Evolutionary conservation across 2,888 invertebrate genomes (phyloP), one percentile per base, ranked within the genome.

Genomic region (Neoascia interrupta): DNA sequence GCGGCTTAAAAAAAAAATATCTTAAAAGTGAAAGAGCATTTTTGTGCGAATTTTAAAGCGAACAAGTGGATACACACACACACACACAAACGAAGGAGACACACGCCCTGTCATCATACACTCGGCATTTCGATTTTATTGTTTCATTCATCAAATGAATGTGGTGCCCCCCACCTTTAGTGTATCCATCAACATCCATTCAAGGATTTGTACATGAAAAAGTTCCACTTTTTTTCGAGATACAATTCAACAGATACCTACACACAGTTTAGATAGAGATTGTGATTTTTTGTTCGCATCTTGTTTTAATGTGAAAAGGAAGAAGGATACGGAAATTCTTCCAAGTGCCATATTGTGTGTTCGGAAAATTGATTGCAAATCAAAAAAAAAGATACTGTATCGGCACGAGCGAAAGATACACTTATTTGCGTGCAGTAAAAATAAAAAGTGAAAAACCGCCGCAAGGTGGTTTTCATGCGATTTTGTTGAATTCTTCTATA

Each of bases 401-500:
- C n/a, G n/a, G n/a, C n/a, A n/a, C 26, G 4, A 26, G 26, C 8
- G 26, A 26, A 26, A 26, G 8, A 26, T n/a, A n/a, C n/a, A n/a
- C n/a, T n/a, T n/a, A n/a, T n/a, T n/a, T n/a, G n/a, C 23, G 8
- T 16, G 1, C 19, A 31, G 11, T 1, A 36, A 21, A 37, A 37
- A 26, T 23, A 13, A 31, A 31, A 31, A 31, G 31, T 31, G 51
- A 68, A 49, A 66, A 74, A 54, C 76, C 69, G 54, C 79, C 63
- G 68, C 66, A 73, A 80, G 80, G 80, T 80, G 80, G 63, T 81
- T 83, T 81, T 51, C 63, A 61, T 43, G 63, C 39, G 73, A 19
- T 26, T 73, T 84, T 74, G 39, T 84, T 85, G 83, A 85, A 86
- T 85, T 87, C 72, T 56, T 72, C 61, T 49, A 37, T 56, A 70